These are phyloP conservation scores for Drosophila busckii DNA, from an alignment of 1,140 invertebrate species.

Conservation along the genomic window DNA sequence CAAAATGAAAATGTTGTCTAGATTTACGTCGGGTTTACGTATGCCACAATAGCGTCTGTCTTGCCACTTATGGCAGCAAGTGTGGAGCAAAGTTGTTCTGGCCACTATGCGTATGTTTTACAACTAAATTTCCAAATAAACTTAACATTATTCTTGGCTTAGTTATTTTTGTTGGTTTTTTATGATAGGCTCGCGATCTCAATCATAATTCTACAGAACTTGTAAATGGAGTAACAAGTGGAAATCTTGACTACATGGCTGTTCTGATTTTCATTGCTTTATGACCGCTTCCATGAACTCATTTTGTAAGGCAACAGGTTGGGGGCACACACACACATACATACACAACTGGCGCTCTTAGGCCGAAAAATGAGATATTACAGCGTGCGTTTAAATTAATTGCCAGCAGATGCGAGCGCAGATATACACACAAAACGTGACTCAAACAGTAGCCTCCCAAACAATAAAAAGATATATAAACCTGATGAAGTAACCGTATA, in stretches of 20 bases:
- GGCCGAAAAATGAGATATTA: constrained; percentile 71
- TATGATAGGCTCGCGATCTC: constrained; percentile 65
- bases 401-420: constrained; percentile 52
- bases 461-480: too few relatives aligned
- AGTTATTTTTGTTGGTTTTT: constrained; percentile 24
- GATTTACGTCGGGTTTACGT: constrained; percentile 51
- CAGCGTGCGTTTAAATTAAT: constrained; percentile 68
- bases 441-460: constrained; percentile 30
- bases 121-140: constrained; percentile 76
- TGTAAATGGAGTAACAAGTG: constrained; percentile 78
- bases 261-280: constrained; percentile 56
- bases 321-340: too few relatives aligned
- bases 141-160: too few relatives aligned
- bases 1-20: constrained; percentile 52
- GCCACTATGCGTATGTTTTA: constrained; percentile 61
- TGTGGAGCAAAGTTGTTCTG: constrained; percentile 15
- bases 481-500: too few relatives aligned
- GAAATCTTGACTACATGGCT: constrained; percentile 39
- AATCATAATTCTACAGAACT: constrained; percentile 71
- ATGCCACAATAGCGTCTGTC: constrained; percentile 34
- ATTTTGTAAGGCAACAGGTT: too few relatives aligned
- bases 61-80: constrained; percentile 50
- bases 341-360: constrained; percentile 32
- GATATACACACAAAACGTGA: constrained; percentile 57
- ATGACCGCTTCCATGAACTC: constrained; percentile 61